A percentile compares a stretch with the other conserved stretches of the same genome.
These are phyloP conservation scores for Lamellibrachia satsuma DNA, from an alignment of 2,888 invertebrate species.

Conservation along the genomic window DNA sequence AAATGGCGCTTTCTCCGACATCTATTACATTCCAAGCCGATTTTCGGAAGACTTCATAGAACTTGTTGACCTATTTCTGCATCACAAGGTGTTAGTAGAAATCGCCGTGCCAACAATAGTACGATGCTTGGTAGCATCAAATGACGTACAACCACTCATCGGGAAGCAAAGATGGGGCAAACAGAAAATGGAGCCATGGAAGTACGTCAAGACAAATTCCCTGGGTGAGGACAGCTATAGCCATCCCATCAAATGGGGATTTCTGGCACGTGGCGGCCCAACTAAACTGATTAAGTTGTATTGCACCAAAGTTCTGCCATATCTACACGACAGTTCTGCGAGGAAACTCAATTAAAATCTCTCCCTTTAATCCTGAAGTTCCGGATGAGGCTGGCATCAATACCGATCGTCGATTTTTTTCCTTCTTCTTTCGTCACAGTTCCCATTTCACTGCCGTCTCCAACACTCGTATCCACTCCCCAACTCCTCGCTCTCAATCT, in stretches of 20 bases:
- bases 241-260: conserved; percentile 33
- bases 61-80: conserved; percentile 35
- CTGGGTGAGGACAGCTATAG: conserved; percentile 35
- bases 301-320: conserved; percentile 35
- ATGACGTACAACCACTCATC: conserved; percentile 29
- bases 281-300: conserved; percentile 21
- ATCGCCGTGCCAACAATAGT: conserved; percentile 42
- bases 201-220: conserved; percentile 34
- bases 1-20: conserved; percentile 41
- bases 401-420: too few relatives aligned
- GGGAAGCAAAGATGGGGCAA: conserved; percentile 32
- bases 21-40: conserved; percentile 41
- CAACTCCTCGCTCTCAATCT: too few relatives aligned
- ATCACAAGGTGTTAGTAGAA: conserved; percentile 43
- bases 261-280: conserved; percentile 34
- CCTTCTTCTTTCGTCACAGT: too few relatives aligned
- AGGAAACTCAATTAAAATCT: background rate
- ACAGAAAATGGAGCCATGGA: conserved; percentile 36
- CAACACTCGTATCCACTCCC: too few relatives aligned
- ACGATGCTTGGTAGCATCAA: conserved; percentile 32
- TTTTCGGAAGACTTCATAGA: conserved; percentile 33
- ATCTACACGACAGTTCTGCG: conserved; percentile 35
- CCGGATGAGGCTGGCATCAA: too few relatives aligned
- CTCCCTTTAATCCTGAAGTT: too few relatives aligned
- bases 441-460: too few relatives aligned